Conservation (phyloP, 2,888 invertebrate genomes). For the Caenorhabditis parvicauda region DNA sequence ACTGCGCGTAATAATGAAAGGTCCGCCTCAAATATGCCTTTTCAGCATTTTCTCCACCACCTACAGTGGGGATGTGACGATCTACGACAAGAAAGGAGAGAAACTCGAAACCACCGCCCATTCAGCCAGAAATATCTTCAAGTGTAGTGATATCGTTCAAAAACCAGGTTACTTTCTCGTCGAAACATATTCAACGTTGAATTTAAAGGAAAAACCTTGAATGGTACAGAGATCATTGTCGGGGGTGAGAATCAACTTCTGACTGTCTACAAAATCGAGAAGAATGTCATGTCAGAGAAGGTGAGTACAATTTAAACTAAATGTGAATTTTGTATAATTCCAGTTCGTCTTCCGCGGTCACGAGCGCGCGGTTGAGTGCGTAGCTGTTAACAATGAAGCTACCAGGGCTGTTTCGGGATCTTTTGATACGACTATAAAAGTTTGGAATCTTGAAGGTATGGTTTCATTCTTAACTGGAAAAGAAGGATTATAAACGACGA, state of each 20-base stretch:
- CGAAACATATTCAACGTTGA: not conserved
- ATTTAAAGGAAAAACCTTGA: constrained; percentile 16
- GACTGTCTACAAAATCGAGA: constrained; percentile 31
- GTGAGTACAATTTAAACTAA: too few species aligned
- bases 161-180: constrained; percentile 22
- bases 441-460: constrained; percentile 63
- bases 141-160: constrained; percentile 30
- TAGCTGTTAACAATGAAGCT: constrained; percentile 75
- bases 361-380: constrained; percentile 84
- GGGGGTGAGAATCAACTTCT: constrained; percentile 53
- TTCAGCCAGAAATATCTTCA: constrained; percentile 17
- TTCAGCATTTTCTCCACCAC: constrained; percentile 55
- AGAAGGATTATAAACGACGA: too few species aligned
- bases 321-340: not conserved
- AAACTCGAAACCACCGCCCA: constrained; percentile 19
- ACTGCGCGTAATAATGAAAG: too few species aligned
- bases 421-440: constrained; percentile 66
- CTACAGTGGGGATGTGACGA: constrained; percentile 51
- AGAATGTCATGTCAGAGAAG: constrained; percentile 17
- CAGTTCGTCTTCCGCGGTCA: constrained; percentile 76
- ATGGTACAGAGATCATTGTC: constrained; percentile 24
- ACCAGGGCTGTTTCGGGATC: constrained; percentile 65
- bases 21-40: too few species aligned
- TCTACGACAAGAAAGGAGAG: constrained; percentile 44
- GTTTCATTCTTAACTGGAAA: too few species aligned